Evolutionary conservation across 1,140 invertebrate species (phyloP).

Genomic region (Coenobita brevimanus): DNA sequence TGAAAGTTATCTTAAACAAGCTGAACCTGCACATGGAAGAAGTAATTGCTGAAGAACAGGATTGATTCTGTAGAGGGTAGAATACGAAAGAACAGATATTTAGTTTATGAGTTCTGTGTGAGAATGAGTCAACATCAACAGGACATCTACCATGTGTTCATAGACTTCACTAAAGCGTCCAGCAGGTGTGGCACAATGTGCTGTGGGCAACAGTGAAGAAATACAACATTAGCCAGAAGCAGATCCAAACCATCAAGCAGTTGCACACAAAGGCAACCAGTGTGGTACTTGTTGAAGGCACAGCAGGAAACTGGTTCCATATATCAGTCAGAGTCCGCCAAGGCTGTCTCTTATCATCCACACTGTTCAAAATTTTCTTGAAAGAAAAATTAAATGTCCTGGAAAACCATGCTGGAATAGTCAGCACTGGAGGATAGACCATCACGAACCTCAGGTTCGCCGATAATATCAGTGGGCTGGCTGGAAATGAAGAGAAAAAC

Average conservation of each 20-base stretch:
- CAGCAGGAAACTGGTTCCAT: too few species aligned
- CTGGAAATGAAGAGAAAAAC: not conserved
- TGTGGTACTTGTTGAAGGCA: not conserved
- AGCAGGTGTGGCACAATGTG: not conserved
- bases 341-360: not conserved
- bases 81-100: constrained; percentile 9
- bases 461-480: not conserved
- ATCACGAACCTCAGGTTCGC: not conserved
- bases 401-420: too few species aligned
- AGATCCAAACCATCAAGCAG: not conserved
- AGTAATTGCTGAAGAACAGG: not conserved
- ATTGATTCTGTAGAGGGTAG: not conserved
- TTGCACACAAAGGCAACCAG: not conserved
- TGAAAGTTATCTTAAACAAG: too few species aligned
- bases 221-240: not conserved
- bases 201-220: not conserved
- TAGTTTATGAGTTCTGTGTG: not conserved
- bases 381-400: not conserved
- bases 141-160: constrained; percentile 8
- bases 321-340: not conserved
- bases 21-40: too few species aligned
- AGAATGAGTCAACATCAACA: not conserved
- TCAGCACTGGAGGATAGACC: not conserved
- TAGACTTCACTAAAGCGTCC: not conserved
- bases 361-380: not conserved